Percentiles rank a stretch among this genome's conserved stretches.
These are phyloP conservation scores for Schizaphis graminum DNA, from an alignment of 2,888 invertebrate species.

Conservation along the genomic window DNA sequence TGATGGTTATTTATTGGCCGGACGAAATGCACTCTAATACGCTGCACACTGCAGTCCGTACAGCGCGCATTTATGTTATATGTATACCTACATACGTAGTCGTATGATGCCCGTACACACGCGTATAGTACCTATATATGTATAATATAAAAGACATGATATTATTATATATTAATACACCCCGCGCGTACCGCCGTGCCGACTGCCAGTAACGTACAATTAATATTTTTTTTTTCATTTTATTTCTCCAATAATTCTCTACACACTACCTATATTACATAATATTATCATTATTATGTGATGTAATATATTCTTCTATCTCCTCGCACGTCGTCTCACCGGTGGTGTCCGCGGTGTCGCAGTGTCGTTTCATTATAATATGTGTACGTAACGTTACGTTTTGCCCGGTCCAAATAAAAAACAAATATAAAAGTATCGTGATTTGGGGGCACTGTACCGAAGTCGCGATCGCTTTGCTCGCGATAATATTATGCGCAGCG, in stretches of 20 bases:
- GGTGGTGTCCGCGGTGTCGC: not conserved
- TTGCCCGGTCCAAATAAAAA: not conserved
- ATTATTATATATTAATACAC: not conserved
- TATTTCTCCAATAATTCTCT: not conserved
- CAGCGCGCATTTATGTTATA: no score
- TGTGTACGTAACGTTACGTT: not conserved
- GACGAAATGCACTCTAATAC: constrained; percentile 51
- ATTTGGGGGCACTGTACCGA: not conserved
- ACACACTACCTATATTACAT: no score
- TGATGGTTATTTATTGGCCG: constrained; percentile 52
- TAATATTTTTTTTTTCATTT: not conserved
- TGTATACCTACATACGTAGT: not conserved
- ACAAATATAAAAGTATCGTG: not conserved
- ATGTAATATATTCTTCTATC: not conserved
- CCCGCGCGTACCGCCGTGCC: not conserved
- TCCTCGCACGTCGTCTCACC: not conserved
- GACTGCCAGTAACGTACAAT: not conserved
- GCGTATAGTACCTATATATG: no score
- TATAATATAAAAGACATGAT: not conserved
- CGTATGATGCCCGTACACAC: not conserved
- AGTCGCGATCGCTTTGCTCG: not conserved
- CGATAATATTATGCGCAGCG: not conserved
- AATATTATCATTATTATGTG: not conserved
- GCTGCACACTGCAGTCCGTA: not conserved
- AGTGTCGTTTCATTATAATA: not conserved